A percentile compares a stretch with the other conserved stretches of the same genome.
phyloP scores from a whole-genome alignment of 2,888 invertebrate species.

The Phalera bucephala region DNA sequence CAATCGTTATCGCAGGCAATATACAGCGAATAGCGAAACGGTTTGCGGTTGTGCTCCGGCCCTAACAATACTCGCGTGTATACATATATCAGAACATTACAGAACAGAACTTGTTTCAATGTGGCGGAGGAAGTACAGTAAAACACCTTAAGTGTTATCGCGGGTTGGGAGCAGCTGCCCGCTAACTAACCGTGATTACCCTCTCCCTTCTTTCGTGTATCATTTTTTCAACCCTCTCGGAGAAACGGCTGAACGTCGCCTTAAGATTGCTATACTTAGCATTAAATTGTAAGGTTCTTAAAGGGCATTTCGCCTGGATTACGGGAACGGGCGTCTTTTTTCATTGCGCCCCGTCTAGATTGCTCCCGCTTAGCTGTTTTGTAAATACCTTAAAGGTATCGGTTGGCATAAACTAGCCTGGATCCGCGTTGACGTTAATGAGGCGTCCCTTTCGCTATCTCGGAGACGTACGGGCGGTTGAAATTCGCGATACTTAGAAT shows the following conservation, averaged over 20 bases:
- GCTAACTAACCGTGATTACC: conserved; percentile 72
- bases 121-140: conserved; percentile 44
- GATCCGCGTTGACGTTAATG: conserved; percentile 75
- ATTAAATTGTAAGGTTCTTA: conserved; percentile 77
- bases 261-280: conserved; percentile 78
- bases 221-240: conserved; percentile 74
- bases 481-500: conserved; percentile 58
- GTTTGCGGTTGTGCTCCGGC: conserved; percentile 21
- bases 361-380: conserved; percentile 68
- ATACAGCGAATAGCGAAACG: conserved; percentile 30
- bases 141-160: conserved; percentile 64
- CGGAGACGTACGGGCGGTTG: conserved; percentile 63
- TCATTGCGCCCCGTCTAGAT: conserved; percentile 60
- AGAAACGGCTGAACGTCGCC: conserved; percentile 58
- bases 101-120: conserved; percentile 43
- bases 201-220: conserved; percentile 42
- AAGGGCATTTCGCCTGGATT: conserved; percentile 71
- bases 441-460: conserved; percentile 74
- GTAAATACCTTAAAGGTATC: conserved; percentile 80
- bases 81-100: no score
- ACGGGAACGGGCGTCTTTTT: conserved; percentile 52
- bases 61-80: no score
- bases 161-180: conserved; percentile 63
- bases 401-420: conserved; percentile 67
- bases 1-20: conserved; percentile 39